Conservation (phyloP, 2,797 vertebrate genomes). For the Fringilla coelebs region DNA sequence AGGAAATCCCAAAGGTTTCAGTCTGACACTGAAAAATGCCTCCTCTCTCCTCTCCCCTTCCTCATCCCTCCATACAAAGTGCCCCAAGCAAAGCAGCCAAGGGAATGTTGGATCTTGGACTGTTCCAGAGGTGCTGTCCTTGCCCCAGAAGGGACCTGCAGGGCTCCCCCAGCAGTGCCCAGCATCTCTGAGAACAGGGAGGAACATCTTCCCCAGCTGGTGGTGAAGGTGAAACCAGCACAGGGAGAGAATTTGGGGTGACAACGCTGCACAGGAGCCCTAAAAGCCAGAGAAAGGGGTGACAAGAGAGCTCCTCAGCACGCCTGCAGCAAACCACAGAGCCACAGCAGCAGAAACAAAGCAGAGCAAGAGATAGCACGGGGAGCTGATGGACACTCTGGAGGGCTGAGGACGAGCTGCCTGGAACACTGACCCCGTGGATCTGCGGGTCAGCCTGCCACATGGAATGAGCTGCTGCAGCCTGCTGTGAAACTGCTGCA, state of each 20-base stretch:
- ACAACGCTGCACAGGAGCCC: neutral
- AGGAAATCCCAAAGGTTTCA: neutral
- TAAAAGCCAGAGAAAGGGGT: neutral
- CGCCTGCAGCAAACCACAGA: neutral
- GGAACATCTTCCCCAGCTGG: neutral
- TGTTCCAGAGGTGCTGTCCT: neutral
- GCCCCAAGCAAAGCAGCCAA: neutral
- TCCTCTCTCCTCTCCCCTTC: neutral
- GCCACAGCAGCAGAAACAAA: neutral
- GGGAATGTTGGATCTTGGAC: neutral
- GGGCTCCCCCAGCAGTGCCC: rapidly evolving
- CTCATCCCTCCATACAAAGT: neutral
- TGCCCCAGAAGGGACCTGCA: neutral
- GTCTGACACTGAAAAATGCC: neutral
- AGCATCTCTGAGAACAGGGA: neutral
- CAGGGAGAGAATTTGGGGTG: neutral
- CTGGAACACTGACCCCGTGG: constrained; percentile 31
- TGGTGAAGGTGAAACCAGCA: neutral
- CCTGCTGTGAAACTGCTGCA: constrained; percentile 11
- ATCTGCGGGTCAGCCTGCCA: constrained; percentile 61
- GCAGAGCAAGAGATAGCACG: neutral
- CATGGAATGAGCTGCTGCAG: constrained; percentile 25
- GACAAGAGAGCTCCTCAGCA: neutral
- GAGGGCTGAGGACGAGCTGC: constrained; percentile 41
- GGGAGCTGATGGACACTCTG: neutral